These are phyloP conservation scores for Lapara coniferarum DNA, from an alignment of 2,888 invertebrate species.

Conservation along the genomic window DNA sequence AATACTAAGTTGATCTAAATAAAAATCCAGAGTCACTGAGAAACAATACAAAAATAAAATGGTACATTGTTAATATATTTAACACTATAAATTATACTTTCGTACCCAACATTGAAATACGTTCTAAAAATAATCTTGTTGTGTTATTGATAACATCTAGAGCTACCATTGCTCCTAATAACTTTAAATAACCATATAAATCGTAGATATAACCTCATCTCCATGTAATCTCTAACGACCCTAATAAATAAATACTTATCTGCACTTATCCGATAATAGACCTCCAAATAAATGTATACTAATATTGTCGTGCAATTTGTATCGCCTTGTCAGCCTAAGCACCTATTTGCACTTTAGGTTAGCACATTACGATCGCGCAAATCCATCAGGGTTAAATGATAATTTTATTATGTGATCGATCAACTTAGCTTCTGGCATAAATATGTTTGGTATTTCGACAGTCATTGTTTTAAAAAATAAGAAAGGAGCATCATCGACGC, in stretches of 20 bases:
- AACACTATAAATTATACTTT: too few species aligned
- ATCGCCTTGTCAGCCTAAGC: constrained; percentile 25
- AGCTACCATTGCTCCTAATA: not conserved
- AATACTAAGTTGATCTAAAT: too few species aligned
- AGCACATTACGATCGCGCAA: constrained; percentile 27
- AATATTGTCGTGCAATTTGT: constrained; percentile 10
- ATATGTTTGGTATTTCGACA: constrained; percentile 1
- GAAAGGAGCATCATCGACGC: not conserved
- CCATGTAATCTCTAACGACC: not conserved
- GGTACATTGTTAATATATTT: too few species aligned
- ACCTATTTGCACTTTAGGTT: constrained; percentile 32
- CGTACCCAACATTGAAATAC: too few species aligned
- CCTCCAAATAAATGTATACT: constrained; percentile 23
- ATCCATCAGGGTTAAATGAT: constrained; percentile 27
- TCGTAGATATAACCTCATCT: not conserved
- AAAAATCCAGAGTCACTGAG: too few species aligned
- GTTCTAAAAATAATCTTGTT: too few species aligned
- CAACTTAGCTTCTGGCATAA: not conserved
- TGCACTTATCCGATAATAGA: constrained; percentile 25
- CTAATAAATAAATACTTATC: constrained; percentile 24
- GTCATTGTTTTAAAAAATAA: not conserved
- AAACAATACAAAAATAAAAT: too few species aligned
- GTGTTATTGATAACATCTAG: too few species aligned
- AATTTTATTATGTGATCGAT: constrained; percentile 13
- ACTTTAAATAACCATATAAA: not conserved